A percentile compares a stretch with the other conserved stretches of the same genome.
These are phyloP conservation scores for Muscicapa comitata DNA, from an alignment of 2,797 vertebrate species.

Conservation along the genomic window DNA sequence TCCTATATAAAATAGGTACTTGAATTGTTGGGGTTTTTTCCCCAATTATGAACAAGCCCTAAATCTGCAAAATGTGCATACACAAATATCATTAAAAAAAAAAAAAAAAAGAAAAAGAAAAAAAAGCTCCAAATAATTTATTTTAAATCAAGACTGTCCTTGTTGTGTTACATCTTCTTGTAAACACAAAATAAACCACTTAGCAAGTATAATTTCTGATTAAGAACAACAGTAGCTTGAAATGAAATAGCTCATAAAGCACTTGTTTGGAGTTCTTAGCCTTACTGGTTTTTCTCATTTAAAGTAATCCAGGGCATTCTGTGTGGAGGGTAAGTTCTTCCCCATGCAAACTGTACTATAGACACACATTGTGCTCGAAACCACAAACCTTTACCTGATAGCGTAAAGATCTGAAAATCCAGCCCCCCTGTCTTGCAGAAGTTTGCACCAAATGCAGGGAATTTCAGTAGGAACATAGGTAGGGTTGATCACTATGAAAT, in stretches of 20 bases:
- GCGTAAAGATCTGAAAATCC: neutral
- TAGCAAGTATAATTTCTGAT: neutral
- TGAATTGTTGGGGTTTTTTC: neutral
- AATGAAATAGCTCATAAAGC: neutral
- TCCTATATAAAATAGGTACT: rapidly evolving
- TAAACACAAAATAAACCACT: neutral
- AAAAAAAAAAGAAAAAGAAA: neutral
- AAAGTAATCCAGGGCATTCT: neutral
- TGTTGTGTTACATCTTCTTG: neutral
- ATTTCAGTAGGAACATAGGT: neutral
- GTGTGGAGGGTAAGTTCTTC: neutral
- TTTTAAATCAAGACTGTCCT: neutral
- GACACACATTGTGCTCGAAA: neutral
- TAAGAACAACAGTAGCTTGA: neutral
- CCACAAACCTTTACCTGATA: neutral
- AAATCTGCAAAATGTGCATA: neutral
- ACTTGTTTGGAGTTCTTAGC: neutral
- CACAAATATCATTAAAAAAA: neutral
- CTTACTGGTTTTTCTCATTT: neutral
- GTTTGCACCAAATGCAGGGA: neutral
- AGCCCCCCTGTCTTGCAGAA: neutral
- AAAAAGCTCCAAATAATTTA: neutral
- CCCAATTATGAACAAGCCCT: neutral
- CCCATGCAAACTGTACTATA: neutral
- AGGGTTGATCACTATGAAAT: rapidly evolving